Base-by-base conservation (phyloP, 2,113 vertebrate genomes). In the Pteronura brasiliensis region DNA sequence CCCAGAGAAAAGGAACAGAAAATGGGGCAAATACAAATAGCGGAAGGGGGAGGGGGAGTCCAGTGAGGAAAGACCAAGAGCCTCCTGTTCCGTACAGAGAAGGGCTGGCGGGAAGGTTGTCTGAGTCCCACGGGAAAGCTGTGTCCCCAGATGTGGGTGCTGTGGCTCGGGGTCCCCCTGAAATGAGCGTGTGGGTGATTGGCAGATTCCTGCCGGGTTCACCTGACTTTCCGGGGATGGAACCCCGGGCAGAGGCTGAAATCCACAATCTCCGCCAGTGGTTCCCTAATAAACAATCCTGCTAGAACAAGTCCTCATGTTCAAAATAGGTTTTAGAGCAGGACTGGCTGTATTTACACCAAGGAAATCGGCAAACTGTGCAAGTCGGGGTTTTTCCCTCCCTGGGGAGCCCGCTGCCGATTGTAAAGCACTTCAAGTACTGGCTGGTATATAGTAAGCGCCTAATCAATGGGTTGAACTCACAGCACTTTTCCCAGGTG, bases 61-160 rank as follows among this genome's bases (percentile, higher is more conserved):
- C n/a, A 36, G 25, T 17, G 23, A 10, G 71, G 11, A 12, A 8
- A 23, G n/a, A 0, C 34, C 15, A 13, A 1, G 42, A 13, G 29
- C 18, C 6, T 29, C 14, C 1, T 2, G 20, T 17, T 1, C 13
- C 0, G 17, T 3, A 6, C 0, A 31, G 8, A 3, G 63, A 12
- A 20, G 29, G 4, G 52, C 71, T 3, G 7, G 21, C 0, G 9
- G 71, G 9, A 47, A 69, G 6, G 27, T 52, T 1, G 17, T 49
- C 55, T 12, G n/a, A 6, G 42, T 13, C 7, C 27, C 57, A n/a
- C 3, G 14, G 25, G 67, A 21, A 21, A 11, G 63, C 7, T 2
- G n/a, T 11, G 2, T 8, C 1, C 0, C 9, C 55, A 21, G 27
- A 5, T 17, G 21, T 21, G 23, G 23, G 18, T 0, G 42, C 13